Conservation (phyloP, 2,113 vertebrate species). For the Perccottus glenii region DNA sequence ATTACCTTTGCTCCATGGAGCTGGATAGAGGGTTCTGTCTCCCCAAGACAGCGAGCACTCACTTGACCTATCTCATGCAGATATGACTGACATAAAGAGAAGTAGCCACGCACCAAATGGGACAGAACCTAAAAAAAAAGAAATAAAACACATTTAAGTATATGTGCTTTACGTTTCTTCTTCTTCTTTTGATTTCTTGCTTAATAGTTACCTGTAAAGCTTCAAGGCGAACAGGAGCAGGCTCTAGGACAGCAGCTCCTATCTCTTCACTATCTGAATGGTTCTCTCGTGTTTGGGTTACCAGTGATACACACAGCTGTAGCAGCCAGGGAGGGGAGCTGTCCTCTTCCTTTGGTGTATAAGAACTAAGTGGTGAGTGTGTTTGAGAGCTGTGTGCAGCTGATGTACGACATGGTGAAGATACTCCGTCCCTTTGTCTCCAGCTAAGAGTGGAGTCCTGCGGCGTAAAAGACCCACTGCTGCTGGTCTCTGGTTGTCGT, state of each 20-base stretch:
- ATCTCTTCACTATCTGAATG: conserved; percentile 82
- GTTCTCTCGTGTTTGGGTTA: conserved; percentile 86
- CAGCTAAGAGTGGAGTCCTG: conserved; percentile 70
- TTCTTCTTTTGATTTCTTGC: not conserved
- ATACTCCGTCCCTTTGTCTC: conserved; percentile 69
- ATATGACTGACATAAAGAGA: conserved; percentile 82
- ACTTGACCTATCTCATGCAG: conserved; percentile 89
- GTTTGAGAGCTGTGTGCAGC: not conserved
- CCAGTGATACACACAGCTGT: conserved; percentile 83
- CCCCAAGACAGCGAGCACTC: conserved; percentile 87
- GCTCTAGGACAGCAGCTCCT: conserved; percentile 76
- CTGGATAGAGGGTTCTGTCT: conserved; percentile 89
- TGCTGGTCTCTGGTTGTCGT: conserved; percentile 82
- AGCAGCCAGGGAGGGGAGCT: conserved; percentile 86
- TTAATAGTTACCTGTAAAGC: conserved; percentile 86
- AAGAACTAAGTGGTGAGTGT: conserved; percentile 41
- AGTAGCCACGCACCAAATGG: conserved; percentile 92
- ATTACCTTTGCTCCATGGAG: conserved; percentile 93
- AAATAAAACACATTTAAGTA: not conserved
- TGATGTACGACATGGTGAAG: conserved; percentile 47
- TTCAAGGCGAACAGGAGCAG: conserved; percentile 89
- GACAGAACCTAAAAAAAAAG: conserved; percentile 84
- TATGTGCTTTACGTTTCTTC: not conserved
- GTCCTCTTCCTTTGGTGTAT: conserved; percentile 36
- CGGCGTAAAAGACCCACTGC: conserved; percentile 64